Percentiles rank a stretch among this genome's conserved stretches.
These are phyloP conservation scores for Drosophila prostipennis DNA, from an alignment of 2,888 invertebrate species.

Conservation along the genomic window DNA sequence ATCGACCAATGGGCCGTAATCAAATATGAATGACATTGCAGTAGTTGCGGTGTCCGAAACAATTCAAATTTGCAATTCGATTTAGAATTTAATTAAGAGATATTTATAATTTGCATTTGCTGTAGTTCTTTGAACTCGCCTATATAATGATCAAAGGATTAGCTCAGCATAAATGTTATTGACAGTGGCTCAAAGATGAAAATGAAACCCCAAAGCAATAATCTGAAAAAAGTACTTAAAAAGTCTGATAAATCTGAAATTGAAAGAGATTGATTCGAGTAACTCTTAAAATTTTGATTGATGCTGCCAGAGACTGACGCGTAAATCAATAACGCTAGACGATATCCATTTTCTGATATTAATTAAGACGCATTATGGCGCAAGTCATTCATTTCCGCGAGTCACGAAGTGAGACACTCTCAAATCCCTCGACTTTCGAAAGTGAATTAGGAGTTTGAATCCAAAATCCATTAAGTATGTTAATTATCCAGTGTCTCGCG, in stretches of 20 bases:
- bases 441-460: constrained; percentile 51
- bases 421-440: constrained; percentile 24
- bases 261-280: neutral
- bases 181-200: neutral
- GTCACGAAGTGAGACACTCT: neutral
- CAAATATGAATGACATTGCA: constrained; percentile 26
- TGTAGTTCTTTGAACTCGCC: constrained; percentile 2
- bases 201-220: too few relatives aligned
- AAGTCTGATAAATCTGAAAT: neutral
- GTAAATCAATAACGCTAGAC: constrained; percentile 1
- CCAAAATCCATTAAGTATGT: constrained; percentile 74
- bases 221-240: neutral
- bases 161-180: neutral
- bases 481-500: constrained; percentile 66
- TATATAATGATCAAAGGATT: neutral
- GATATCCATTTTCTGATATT: constrained; percentile 9
- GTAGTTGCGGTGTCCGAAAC: constrained; percentile 2
- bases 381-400: constrained; percentile 14
- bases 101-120: constrained; percentile 23
- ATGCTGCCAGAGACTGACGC: neutral
- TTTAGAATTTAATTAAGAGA: constrained; percentile 31
- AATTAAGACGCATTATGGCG: constrained; percentile 30
- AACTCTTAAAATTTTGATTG: constrained; percentile 8
- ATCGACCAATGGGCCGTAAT: constrained; percentile 16
- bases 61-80: constrained; percentile 3